These are phyloP conservation scores for Caenorhabditis wallacei DNA, from an alignment of 2,888 invertebrate species.

Conservation along the genomic window DNA sequence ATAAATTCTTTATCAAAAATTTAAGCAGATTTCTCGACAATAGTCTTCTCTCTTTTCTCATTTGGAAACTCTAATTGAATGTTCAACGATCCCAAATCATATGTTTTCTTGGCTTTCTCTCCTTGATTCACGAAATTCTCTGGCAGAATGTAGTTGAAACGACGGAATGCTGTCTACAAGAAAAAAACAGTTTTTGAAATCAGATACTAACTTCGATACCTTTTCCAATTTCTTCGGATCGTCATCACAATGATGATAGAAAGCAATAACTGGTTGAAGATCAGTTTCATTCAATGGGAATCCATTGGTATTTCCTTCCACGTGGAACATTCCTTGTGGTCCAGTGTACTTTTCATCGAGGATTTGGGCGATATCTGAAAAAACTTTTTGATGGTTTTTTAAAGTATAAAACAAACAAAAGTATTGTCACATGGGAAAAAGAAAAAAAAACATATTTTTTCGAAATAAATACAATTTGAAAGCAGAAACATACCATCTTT, in stretches of 20 bases:
- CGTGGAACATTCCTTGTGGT: constrained; percentile 72
- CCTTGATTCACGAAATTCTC: constrained; percentile 69
- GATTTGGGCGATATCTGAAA: constrained; percentile 69
- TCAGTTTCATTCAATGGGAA: constrained; percentile 74
- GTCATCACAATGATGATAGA: constrained; percentile 74
- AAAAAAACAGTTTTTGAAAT: background rate
- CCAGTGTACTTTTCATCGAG: constrained; percentile 69
- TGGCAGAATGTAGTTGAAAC: constrained; percentile 72
- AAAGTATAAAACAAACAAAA: no score
- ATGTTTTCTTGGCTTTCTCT: constrained; percentile 73
- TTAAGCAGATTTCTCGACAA: constrained; percentile 55
- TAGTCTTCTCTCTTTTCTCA: constrained; percentile 72
- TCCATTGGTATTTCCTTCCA: constrained; percentile 74
- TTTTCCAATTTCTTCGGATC: constrained; percentile 72
- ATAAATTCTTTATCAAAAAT: constrained; percentile 28
- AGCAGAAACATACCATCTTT: constrained; percentile 60
- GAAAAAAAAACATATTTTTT: no score
- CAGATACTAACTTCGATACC: constrained; percentile 41
- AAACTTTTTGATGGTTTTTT: no score
- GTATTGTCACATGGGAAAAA: no score
- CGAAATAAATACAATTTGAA: no score
- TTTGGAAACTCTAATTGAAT: constrained; percentile 74
- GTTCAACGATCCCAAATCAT: constrained; percentile 73
- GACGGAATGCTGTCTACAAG: constrained; percentile 71
- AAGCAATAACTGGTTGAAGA: constrained; percentile 66